phyloP scores from a whole-genome alignment of 2,888 invertebrate genomes.

The Leptura quadrifasciata region DNA sequence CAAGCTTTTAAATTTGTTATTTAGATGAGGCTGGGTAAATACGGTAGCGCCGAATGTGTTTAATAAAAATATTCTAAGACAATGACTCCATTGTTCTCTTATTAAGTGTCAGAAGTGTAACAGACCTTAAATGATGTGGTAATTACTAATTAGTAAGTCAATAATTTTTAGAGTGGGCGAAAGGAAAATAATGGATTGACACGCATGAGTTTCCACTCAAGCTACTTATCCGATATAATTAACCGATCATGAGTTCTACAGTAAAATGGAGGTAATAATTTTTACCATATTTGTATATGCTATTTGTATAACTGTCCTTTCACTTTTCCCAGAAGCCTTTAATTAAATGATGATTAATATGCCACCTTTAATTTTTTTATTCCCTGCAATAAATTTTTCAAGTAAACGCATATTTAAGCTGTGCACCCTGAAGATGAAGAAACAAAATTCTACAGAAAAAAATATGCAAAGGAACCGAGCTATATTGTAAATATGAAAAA shows the following conservation, averaged over 20 bases:
- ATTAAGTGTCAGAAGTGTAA: constrained; percentile 29
- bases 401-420: no score
- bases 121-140: constrained; percentile 20
- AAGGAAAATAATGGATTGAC: neutral
- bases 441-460: no score
- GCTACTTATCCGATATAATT: constrained; percentile 8
- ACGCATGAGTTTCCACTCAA: constrained; percentile 11
- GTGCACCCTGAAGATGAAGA: no score
- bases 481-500: no score
- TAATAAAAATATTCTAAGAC: constrained; percentile 27
- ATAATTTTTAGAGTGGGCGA: constrained; percentile 9
- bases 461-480: no score
- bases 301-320: neutral
- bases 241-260: constrained; percentile 11
- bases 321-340: neutral
- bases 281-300: neutral
- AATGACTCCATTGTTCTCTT: constrained; percentile 15
- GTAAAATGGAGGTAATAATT: neutral
- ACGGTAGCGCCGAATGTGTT: constrained; percentile 26
- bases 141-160: constrained; percentile 27
- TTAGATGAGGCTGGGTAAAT: constrained; percentile 23
- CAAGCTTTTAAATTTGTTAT: constrained; percentile 31
- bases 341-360: no score
- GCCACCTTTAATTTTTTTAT: no score
- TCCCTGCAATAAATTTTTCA: no score